Base-by-base conservation (phyloP, 2,797 vertebrate genomes). In the Pipistrellus kuhlii region DNA sequence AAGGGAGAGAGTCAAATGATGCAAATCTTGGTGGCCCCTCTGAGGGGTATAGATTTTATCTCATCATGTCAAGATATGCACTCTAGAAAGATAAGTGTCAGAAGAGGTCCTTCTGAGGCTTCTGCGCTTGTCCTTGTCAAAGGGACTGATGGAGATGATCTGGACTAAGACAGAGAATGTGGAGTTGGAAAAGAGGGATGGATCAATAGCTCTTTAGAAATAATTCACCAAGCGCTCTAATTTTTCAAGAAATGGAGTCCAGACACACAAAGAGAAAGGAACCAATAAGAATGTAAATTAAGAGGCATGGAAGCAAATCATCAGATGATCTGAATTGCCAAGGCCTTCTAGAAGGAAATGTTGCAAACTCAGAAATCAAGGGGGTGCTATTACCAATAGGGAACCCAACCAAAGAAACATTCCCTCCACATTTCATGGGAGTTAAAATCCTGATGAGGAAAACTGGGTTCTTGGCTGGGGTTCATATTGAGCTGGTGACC, bases 391-490 rank as follows among this genome's bases (percentile, higher is more conserved):
- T 9, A 25, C 8, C 6, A 53, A 51, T 8, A 55, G 55, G 86
- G 35, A 81, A 46, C 17, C 32, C 30, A 32, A 41, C 2, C 6
- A 15, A 81, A 48, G 30, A 73, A 85, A 87, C 55, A 53, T 11
- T 38, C 6, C 55, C 76, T 32, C 35, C 30, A 17, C 27, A 4
- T 91, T 80, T 62, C 30, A 64, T 59, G 78, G 41, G 44, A 38
- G 2, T 35, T 69, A 12, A 38, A 75, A 62, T 68, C 27, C 57
- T 62, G 15, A 3, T 18, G 35, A 57, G 87, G 85, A 90, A 84
- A 72, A 57, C 44, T 27, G 10, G 64, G 30, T 48, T 95, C 84
- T 93, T 84, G 78, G 93, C 55, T 62, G 71, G 88, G 46, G 46
- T 64, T 90, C 51, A 38, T 3, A 53, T 7, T 25, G 82, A 85